Evolutionary conservation across 2,888 invertebrate species (phyloP), one percentile per base, ranked within the genome.

Genomic region (Alviniconcha strummeri): DNA sequence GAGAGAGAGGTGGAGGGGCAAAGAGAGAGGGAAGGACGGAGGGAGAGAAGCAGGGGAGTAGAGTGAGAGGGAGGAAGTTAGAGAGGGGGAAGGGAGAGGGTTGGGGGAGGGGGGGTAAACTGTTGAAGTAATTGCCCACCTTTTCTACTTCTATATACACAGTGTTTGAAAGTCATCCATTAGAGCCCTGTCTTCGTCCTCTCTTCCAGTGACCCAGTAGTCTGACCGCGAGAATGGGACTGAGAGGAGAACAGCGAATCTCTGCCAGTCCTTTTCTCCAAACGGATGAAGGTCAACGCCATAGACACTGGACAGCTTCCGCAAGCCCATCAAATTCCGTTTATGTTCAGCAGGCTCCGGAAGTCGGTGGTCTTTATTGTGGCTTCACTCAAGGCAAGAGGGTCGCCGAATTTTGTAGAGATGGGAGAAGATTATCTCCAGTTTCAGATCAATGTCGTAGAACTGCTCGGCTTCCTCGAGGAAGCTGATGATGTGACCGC

Each of bases 341-440:
- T n/a, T n/a, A n/a, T n/a, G n/a, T n/a, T n/a, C n/a, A n/a, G n/a
- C 36, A 36, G 36, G 19, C 36, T 55, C 80, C 0, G 80, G 15
- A 17, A 56, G 5, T 9, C 11, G n/a, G 11, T 72, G 72, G 57
- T 57, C 1, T 57, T 9, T n/a, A 11, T 17, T n/a, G 15, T 69
- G 19, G 13, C 19, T 36, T 52, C 56, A 17, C 4, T 57, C 13
- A 5, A 56, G 19, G 15, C 81, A 81, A n/a, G 75, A 72, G 13
- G 81, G 81, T 36, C 81, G 17, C 17, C 81, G 36, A 60, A 81
- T 74, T 60, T 74, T 72, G 64, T 81, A 81, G 52, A 81, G 74
- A 15, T 57, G 60, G 0, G 81, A 15, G 75, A 74, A 75, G 52
- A 81, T 19, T 75, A 81, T 60, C 15, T 81, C 81, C 56, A 81